phyloP scores from a whole-genome alignment of 2,113 vertebrate genomes.

The Trogon surrucura region DNA sequence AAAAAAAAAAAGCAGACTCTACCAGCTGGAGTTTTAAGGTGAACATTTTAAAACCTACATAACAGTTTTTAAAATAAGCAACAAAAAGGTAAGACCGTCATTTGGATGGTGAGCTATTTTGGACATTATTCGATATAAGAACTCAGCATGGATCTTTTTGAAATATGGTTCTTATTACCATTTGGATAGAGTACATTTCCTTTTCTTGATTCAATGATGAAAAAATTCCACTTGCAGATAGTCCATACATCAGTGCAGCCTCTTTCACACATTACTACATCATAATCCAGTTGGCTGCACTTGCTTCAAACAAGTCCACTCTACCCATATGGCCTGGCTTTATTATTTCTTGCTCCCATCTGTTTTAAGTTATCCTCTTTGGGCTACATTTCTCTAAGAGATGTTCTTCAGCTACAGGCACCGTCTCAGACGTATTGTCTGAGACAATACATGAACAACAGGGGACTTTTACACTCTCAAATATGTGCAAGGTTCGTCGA shows the following conservation, averaged over 20 bases:
- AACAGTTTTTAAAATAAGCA: slow-evolving; percentile 21
- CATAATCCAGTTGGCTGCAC: slow-evolving; percentile 38
- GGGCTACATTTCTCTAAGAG: neutral
- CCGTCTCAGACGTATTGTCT: neutral
- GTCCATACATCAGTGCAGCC: slow-evolving; percentile 13
- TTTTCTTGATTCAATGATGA: slow-evolving; percentile 52
- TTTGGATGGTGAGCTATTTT: slow-evolving; percentile 24
- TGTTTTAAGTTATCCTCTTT: slow-evolving; percentile 37
- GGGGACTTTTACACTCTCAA: neutral
- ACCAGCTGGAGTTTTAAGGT: neutral
- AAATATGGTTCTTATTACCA: slow-evolving; percentile 53
- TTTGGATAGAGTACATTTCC: slow-evolving; percentile 49
- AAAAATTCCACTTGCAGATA: slow-evolving; percentile 46
- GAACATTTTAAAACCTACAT: neutral
- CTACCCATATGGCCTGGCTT: slow-evolving; percentile 10
- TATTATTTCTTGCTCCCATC: slow-evolving; percentile 1
- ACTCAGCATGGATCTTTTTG: neutral
- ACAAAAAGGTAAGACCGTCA: neutral
- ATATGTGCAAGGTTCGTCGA: neutral
- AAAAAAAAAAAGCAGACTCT: neutral
- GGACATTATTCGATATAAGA: neutral
- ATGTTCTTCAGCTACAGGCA: neutral
- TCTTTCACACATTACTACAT: slow-evolving; percentile 64
- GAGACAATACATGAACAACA: neutral
- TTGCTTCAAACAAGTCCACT: slow-evolving; percentile 10